Evolutionary conservation across 2,113 vertebrate species (phyloP).

Genomic region (Collichthys lucidus): DNA sequence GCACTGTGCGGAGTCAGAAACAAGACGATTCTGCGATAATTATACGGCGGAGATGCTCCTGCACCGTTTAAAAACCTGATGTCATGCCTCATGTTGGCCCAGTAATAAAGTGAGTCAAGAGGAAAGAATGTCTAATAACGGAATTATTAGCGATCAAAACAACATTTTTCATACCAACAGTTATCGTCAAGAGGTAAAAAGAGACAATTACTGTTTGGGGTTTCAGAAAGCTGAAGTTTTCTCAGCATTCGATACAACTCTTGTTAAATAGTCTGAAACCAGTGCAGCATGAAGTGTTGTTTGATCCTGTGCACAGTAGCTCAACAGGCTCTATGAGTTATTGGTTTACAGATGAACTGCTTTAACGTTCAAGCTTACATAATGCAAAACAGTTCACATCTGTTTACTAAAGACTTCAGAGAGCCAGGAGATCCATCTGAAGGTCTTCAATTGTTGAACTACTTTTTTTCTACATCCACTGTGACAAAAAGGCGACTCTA

Average conservation of each 20-base stretch:
- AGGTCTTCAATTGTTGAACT: not conserved
- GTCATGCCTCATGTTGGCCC: constrained; percentile 12
- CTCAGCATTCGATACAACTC: not conserved
- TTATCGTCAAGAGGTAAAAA: constrained; percentile 6
- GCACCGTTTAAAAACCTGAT: constrained; percentile 35
- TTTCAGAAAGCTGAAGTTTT: not conserved
- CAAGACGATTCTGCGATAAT: constrained; percentile 23
- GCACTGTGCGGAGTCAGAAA: not conserved
- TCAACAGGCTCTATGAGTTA: constrained; percentile 14
- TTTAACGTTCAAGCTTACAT: not conserved
- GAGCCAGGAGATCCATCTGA: not conserved
- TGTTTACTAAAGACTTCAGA: not conserved
- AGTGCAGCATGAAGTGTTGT: not conserved
- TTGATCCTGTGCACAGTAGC: constrained; percentile 36
- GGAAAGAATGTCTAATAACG: constrained; percentile 64
- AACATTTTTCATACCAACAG: constrained; percentile 29
- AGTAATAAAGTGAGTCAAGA: constrained; percentile 64
- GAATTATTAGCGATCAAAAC: constrained; percentile 38
- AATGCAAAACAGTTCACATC: constrained; percentile 18
- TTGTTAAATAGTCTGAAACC: not conserved
- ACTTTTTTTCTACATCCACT: not conserved
- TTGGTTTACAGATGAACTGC: constrained; percentile 9
- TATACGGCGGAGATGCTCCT: constrained; percentile 48
- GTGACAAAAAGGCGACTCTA: not conserved
- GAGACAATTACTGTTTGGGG: constrained; percentile 30